Conservation (phyloP, 2,888 invertebrate species). For the Sinopyrophorus schimmeli region DNA sequence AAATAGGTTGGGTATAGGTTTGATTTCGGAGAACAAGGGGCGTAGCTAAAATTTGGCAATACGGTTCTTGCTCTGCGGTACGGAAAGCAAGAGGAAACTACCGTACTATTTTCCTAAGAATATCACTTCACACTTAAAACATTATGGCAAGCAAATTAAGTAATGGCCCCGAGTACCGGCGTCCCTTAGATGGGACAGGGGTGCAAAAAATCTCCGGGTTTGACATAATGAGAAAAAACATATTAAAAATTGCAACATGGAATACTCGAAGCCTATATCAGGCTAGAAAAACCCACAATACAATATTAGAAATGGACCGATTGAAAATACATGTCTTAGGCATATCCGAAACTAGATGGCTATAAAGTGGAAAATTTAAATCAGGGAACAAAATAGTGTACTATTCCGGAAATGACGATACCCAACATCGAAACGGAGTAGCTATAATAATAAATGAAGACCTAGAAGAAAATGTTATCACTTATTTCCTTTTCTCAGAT, state of each 20-base stretch:
- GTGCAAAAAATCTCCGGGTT: conserved; percentile 4
- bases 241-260: conserved; percentile 5
- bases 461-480: neutral
- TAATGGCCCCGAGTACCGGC: conserved; percentile 6
- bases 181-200: conserved; percentile 10
- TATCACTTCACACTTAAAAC: conserved; percentile 6
- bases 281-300: conserved; percentile 3
- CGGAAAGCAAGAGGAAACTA: conserved; percentile 10
- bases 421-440: conserved; percentile 1
- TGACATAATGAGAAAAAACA: conserved; percentile 3
- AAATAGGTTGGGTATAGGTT: neutral
- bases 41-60: conserved; percentile 4
- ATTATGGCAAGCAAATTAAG: conserved; percentile 6
- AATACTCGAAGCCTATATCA: conserved; percentile 8
- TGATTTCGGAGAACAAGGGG: neutral
- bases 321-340: conserved; percentile 4
- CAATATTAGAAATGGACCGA: conserved; percentile 8
- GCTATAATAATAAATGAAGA: conserved; percentile 3
- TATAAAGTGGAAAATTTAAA: conserved; percentile 3
- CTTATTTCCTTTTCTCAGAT: neutral
- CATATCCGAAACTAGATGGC: conserved; percentile 6
- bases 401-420: conserved; percentile 5
- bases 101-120: conserved; percentile 10
- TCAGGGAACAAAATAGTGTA: conserved; percentile 3
- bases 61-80: conserved; percentile 7